Evolutionary conservation across 1,140 invertebrate species (phyloP).

Genomic region (Stratiolaelaps scimitus): DNA sequence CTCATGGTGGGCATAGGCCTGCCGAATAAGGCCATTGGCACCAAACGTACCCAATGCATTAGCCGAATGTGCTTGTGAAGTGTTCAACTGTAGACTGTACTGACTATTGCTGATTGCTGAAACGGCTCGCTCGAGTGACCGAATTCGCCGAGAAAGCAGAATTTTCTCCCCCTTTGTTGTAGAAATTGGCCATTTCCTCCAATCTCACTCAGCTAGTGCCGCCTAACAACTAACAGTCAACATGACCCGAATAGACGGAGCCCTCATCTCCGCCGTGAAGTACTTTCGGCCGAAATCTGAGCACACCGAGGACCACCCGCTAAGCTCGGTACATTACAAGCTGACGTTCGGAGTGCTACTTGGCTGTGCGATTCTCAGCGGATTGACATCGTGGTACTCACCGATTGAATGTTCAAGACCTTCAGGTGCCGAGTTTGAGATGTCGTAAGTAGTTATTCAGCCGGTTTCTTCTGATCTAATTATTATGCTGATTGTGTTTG

Average conservation of each 20-base stretch:
- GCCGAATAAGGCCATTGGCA: too few relatives aligned
- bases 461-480: not conserved
- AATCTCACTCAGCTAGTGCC: too few relatives aligned
- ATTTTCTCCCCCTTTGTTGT: too few relatives aligned
- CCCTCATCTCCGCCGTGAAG: not conserved
- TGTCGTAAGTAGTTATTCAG: not conserved
- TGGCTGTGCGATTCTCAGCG: not conserved
- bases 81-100: too few relatives aligned
- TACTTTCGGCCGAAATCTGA: conserved; percentile 12
- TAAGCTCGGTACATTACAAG: conserved; percentile 9
- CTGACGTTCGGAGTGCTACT: not conserved
- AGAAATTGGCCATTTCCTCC: too few relatives aligned
- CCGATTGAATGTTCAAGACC: not conserved
- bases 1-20: too few relatives aligned
- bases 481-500: not conserved
- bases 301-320: not conserved
- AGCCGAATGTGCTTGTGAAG: too few relatives aligned
- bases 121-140: too few relatives aligned
- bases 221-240: too few relatives aligned
- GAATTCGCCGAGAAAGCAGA: too few relatives aligned
- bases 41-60: too few relatives aligned
- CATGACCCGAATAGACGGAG: not conserved
- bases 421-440: not conserved
- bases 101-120: too few relatives aligned
- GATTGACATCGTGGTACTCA: conserved; percentile 6